These are phyloP conservation scores for Urocynchramus pylzowi DNA, from an alignment of 2,113 vertebrate genomes.

Conservation along the genomic window DNA sequence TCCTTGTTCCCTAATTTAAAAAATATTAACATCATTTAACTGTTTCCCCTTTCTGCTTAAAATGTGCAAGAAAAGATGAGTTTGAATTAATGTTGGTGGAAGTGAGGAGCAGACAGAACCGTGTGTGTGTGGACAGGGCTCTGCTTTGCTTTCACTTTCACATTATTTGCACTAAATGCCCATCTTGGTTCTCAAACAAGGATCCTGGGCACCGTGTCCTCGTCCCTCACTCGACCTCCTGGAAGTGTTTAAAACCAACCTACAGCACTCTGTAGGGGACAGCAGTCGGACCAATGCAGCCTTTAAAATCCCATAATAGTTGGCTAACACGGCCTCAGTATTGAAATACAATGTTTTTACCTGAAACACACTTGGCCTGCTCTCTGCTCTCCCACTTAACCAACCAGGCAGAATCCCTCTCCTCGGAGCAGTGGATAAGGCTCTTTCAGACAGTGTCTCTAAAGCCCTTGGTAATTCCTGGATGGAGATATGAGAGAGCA, in stretches of 20 bases:
- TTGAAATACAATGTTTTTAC: not conserved
- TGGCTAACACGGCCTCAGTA: not conserved
- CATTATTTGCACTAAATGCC: not conserved
- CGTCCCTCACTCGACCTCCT: not conserved
- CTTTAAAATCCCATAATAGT: not conserved
- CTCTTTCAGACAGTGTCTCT: not conserved
- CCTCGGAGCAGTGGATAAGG: not conserved
- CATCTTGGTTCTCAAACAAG: not conserved
- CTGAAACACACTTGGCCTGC: not conserved
- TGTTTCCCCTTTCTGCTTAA: constrained; percentile 24
- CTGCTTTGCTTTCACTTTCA: not conserved
- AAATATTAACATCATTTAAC: constrained; percentile 49
- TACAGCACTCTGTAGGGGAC: accelerated
- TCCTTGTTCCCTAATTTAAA: constrained; percentile 62
- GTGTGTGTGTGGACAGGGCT: not conserved
- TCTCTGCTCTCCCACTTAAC: not conserved
- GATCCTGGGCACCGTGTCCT: not conserved
- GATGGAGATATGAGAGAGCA: not conserved
- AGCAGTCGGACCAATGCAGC: not conserved
- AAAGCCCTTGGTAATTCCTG: not conserved
- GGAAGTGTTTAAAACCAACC: not conserved
- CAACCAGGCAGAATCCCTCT: not conserved
- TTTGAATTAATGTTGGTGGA: not conserved
- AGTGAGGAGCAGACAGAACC: accelerated
- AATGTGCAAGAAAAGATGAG: not conserved